These are phyloP conservation scores for Trisateles emortualis DNA, from an alignment of 2,888 invertebrate genomes.

Conservation along the genomic window DNA sequence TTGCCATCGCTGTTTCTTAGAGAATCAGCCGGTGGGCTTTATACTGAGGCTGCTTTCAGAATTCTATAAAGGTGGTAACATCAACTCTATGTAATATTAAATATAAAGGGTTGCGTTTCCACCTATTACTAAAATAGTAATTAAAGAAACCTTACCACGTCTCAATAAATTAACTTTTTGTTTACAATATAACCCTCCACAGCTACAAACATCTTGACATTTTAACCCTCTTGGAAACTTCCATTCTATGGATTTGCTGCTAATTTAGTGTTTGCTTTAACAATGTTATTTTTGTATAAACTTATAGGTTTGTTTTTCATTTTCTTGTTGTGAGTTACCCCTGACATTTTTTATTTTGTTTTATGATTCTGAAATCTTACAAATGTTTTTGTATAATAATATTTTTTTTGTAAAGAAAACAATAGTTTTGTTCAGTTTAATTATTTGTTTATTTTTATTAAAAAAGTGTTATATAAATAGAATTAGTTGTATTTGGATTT, in stretches of 20 bases:
- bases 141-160: conserved; percentile 58
- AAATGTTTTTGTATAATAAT: too few relatives aligned
- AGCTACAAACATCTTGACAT: conserved; percentile 16
- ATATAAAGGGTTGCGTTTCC: conserved; percentile 16
- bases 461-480: too few relatives aligned
- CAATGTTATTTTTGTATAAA: conserved; percentile 1
- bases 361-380: neutral
- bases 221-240: conserved; percentile 25
- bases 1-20: too few relatives aligned
- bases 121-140: conserved; percentile 56
- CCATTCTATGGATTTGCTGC: conserved; percentile 3
- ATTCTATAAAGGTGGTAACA: conserved; percentile 6
- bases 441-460: too few relatives aligned
- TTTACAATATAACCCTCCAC: conserved; percentile 19
- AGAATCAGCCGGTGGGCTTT: too few relatives aligned
- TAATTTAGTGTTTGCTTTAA: neutral
- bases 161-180: conserved; percentile 57
- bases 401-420: too few relatives aligned
- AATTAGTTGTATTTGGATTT: too few relatives aligned
- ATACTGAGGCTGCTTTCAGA: too few relatives aligned
- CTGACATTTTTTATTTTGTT: neutral
- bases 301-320: neutral
- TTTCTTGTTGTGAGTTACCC: neutral
- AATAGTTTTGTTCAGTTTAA: neutral
- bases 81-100: conserved; percentile 25